Evolutionary conservation across 2,797 vertebrate species (phyloP).

Genomic region (Anolis apletophallus): DNA sequence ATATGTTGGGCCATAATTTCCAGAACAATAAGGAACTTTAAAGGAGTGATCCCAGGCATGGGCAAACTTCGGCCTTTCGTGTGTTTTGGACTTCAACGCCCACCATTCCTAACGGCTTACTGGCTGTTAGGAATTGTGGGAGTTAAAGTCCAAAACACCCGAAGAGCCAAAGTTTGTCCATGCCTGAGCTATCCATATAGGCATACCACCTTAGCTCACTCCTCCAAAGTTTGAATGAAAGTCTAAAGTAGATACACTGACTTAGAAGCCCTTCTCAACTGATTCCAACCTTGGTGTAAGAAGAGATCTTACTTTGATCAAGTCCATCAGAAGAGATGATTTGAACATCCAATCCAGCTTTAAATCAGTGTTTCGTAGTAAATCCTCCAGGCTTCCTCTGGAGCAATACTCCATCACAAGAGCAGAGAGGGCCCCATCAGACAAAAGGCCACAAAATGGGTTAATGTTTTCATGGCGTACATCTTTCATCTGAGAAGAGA

Average conservation of each 20-base stretch:
- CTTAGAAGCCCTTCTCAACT: not conserved
- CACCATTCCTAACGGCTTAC: too few species aligned
- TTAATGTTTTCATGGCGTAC: conserved; percentile 91
- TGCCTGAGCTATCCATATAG: too few species aligned
- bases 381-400: conserved; percentile 89
- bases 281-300: not conserved
- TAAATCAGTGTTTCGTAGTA: conserved; percentile 86
- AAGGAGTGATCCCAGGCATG: too few species aligned
- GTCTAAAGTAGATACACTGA: not conserved
- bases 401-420: conserved; percentile 91
- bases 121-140: too few species aligned
- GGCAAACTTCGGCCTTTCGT: too few species aligned
- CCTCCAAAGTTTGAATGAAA: too few species aligned
- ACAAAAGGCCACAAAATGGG: conserved; percentile 90
- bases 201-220: too few species aligned
- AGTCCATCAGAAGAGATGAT: conserved; percentile 90
- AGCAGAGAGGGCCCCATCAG: conserved; percentile 88
- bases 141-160: too few species aligned
- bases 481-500: conserved; percentile 87
- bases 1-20: too few species aligned
- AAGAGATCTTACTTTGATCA: conserved; percentile 86
- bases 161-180: too few species aligned
- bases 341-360: conserved; percentile 97
- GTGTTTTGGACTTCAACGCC: too few species aligned
- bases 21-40: too few species aligned